These are phyloP conservation scores for Pteronotus mesoamericanus DNA, from an alignment of 2,797 vertebrate genomes.

Conservation along the genomic window DNA sequence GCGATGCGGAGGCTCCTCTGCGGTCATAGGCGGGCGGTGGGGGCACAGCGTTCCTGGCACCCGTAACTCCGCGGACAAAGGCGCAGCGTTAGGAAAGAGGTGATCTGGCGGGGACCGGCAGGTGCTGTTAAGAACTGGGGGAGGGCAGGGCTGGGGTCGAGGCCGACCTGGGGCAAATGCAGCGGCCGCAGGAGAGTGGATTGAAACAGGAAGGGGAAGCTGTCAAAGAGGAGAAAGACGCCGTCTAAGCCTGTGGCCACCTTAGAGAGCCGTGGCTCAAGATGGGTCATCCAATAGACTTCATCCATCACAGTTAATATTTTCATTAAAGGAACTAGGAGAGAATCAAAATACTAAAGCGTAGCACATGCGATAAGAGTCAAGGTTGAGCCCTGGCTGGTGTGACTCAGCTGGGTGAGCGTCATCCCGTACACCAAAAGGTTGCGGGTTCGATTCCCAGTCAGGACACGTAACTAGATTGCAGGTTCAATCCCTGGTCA, in stretches of 20 bases:
- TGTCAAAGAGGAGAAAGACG: neutral
- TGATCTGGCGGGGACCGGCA: neutral
- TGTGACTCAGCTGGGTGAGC: too few relatives aligned
- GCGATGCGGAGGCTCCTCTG: neutral
- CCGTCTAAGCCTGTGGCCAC: neutral
- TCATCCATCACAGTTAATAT: neutral
- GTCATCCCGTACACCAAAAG: too few relatives aligned
- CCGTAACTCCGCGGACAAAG: neutral
- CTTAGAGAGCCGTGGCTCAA: neutral
- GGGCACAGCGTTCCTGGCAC: neutral
- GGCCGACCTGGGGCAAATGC: neutral
- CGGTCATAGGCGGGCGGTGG: neutral
- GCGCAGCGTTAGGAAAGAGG: neutral
- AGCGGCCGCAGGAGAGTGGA: neutral
- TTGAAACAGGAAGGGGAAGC: too few relatives aligned
- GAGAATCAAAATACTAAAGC: neutral
- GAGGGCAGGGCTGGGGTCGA: neutral
- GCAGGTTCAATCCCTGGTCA: too few relatives aligned
- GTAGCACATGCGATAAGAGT: neutral
- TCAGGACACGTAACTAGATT: too few relatives aligned
- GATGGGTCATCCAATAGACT: neutral
- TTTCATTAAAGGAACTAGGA: neutral
- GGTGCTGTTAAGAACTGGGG: neutral
- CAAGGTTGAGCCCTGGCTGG: neutral
- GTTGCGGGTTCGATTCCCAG: too few relatives aligned